Base-by-base conservation (phyloP, 1,140 invertebrate species). In the Bombus terrestris region DNA sequence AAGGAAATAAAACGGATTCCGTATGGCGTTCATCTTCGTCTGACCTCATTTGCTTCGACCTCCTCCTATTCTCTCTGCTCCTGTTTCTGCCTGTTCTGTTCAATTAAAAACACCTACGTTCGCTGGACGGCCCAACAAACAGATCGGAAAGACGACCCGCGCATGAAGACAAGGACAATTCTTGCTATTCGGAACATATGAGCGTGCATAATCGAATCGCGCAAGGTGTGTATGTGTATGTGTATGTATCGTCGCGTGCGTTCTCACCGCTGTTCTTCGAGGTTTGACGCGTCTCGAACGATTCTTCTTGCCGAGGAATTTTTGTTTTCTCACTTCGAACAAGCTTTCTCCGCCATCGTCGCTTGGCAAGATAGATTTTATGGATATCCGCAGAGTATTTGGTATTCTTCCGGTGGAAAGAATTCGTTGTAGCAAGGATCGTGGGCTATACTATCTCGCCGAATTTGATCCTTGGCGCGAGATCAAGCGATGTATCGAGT, bases 11-110 rank as follows among this genome's bases (percentile, higher is more conserved):
- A n/a, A n/a, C n/a, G n/a, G n/a, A n/a, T 57, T 93, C 91, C 39
- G 92, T 92, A 83, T 89, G 86, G 81, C 93, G 92, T 79, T 92
- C 91, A 22, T 94, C 93, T 5, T 88, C 92, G 74, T 79, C 91
- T 13, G 90, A 83, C 39, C 85, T 89, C 28, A 15, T 68, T 25
- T 62, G 85, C 39, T 43, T 72, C 79, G 89, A 89, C 83, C 89
- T 92, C 75, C 89, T 94, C 73, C 85, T 76, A 12, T 75, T 83
- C 37, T 86, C 89, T 3, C 81, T 92, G 64, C 68, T 93, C 41
- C 81, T 85, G n/a, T 81, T 83, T 25, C 68, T 91, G 15, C 73
- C 87, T 47, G 68, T 77, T 57, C 77, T 93, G 59, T 93, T 92
- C 91, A 94, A 92, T 92, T 94, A 94, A 91, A 92, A 92, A 64